Percentiles rank a stretch among this genome's conserved stretches.
phyloP scores from a whole-genome alignment of 2,113 vertebrate genomes.

The Hassar affinis region DNA sequence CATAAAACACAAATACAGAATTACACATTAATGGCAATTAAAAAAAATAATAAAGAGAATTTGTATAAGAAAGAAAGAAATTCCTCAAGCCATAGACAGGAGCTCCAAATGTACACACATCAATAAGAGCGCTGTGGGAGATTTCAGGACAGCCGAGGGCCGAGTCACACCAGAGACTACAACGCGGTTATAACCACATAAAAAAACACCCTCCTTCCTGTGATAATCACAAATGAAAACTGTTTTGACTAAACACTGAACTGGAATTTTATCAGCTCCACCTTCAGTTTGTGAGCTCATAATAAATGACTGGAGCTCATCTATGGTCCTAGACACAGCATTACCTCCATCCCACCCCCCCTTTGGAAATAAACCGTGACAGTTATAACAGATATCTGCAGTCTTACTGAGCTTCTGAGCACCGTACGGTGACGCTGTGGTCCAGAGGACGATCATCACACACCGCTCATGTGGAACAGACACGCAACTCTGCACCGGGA shows the following conservation, averaged over 20 bases:
- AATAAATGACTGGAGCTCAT: background rate
- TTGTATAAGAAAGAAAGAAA: background rate
- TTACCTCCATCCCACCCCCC: too few relatives aligned
- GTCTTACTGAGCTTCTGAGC: background rate
- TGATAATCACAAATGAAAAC: background rate
- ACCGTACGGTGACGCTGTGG: background rate
- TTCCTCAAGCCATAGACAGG: background rate
- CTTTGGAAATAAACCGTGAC: background rate
- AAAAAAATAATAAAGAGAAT: conserved; percentile 1
- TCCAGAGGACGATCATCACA: background rate
- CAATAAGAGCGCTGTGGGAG: background rate
- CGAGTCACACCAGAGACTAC: background rate
- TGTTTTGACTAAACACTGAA: background rate
- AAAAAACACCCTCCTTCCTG: background rate
- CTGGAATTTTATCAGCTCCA: background rate
- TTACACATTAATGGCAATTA: background rate
- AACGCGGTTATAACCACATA: background rate
- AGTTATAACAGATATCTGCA: background rate
- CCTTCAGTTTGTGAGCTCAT: background rate
- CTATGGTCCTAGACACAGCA: background rate
- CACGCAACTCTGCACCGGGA: too few relatives aligned
- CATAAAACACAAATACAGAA: conserved; percentile 7
- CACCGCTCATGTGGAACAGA: too few relatives aligned
- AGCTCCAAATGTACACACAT: background rate
- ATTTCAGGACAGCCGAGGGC: background rate